Percentiles rank a stretch among this genome's conserved stretches.
These are phyloP conservation scores for Leucoraja ocellata DNA, from an alignment of 2,797 vertebrate species.

Conservation along the genomic window DNA sequence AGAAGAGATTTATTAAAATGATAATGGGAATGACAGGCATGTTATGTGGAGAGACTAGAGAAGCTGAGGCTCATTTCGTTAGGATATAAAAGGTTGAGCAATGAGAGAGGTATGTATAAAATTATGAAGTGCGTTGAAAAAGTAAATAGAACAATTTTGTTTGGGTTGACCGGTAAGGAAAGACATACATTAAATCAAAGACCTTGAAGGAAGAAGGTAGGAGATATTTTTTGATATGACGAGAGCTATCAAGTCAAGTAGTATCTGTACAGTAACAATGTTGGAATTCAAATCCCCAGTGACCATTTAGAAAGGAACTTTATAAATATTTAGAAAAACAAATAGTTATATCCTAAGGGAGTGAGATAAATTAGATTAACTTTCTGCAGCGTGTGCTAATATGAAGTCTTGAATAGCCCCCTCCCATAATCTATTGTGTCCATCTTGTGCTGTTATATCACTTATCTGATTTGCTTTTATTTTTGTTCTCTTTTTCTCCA, in stretches of 20 bases:
- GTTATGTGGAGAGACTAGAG: not conserved
- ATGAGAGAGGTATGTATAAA: not conserved
- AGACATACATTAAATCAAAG: not conserved
- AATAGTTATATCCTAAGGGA: not conserved
- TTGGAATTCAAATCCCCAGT: not conserved
- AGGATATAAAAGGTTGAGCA: not conserved
- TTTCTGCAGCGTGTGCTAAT: not conserved
- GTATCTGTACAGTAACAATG: not conserved
- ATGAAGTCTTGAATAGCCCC: not conserved
- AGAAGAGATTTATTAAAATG: not conserved
- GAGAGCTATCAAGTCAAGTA: not conserved
- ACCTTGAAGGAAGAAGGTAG: not conserved
- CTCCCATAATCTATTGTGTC: conserved; percentile 20
- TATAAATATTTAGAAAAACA: not conserved
- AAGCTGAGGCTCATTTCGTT: not conserved
- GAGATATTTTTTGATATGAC: not conserved
- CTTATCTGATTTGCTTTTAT: conserved; percentile 37
- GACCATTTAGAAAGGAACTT: not conserved
- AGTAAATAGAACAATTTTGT: not conserved
- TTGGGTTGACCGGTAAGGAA: not conserved
- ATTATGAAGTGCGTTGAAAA: not conserved
- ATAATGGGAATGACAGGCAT: not conserved
- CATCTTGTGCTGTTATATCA: conserved; percentile 41
- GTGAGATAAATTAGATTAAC: not conserved
- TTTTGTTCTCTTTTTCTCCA: conserved; percentile 48